Evolutionary conservation across 1,140 invertebrate genomes (phyloP).

Genomic region (Philotrypesis tridentata): DNA sequence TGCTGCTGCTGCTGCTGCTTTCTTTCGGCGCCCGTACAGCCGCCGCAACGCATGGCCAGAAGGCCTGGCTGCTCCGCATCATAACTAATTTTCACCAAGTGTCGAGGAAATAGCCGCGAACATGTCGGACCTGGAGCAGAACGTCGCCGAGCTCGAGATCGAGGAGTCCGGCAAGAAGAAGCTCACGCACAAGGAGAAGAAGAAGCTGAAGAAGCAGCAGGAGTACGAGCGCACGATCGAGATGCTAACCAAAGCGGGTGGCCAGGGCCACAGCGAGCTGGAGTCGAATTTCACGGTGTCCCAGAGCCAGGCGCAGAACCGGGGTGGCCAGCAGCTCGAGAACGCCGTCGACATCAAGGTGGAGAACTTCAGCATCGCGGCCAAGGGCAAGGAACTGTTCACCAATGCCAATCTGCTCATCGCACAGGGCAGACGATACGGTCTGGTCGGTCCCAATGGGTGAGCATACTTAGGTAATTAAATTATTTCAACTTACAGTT

Average conservation of each 20-base stretch:
- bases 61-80: neutral
- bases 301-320: conserved; percentile 74
- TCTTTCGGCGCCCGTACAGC: conserved; percentile 3
- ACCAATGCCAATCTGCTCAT: conserved; percentile 97
- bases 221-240: conserved; percentile 96
- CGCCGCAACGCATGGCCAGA: conserved; percentile 1
- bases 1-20: neutral
- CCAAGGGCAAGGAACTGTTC: conserved; percentile 98
- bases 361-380: conserved; percentile 98
- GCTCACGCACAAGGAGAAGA: conserved; percentile 95
- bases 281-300: conserved; percentile 98
- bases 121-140: conserved; percentile 64
- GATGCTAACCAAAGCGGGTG: conserved; percentile 89
- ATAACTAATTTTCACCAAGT: neutral
- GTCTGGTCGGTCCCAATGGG: conserved; percentile 98
- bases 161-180: conserved; percentile 74
- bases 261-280: conserved; percentile 89
- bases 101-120: conserved; percentile 33
- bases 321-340: conserved; percentile 86
- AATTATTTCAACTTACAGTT: neutral
- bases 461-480: conserved; percentile 64
- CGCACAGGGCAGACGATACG: conserved; percentile 94
- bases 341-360: conserved; percentile 98
- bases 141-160: conserved; percentile 62
- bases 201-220: conserved; percentile 93